Evolutionary conservation across 2,113 vertebrate species (phyloP), one percentile per base, ranked within the genome.

Genomic region (Ancistrus triradiatus): DNA sequence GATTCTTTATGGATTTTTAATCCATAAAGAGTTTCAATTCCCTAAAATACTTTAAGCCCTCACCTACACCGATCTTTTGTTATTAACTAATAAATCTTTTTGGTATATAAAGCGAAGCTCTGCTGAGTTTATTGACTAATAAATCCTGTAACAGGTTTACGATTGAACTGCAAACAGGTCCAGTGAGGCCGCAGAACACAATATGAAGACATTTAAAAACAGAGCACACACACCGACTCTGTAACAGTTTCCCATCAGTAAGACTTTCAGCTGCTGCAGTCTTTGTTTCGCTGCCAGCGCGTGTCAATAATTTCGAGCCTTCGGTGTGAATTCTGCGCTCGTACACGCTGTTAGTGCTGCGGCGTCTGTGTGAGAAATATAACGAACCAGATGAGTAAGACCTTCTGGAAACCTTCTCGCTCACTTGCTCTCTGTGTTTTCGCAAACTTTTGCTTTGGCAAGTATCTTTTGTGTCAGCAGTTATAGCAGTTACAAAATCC

Each of bases 221-320:
- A n/a, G 38, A 42, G 14, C 38, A n/a, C 6, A 6, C 2, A 6
- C 11, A 42, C 14, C 1, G 38, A n/a, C 3, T 3, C 38, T 31
- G 27, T n/a, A n/a, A 15, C 13, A 3, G 14, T 22, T 15, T 21
- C 15, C 40, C 53, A 40, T 18, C 5, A n/a, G 17, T 24, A 11
- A 38, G 19, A 15, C 22, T 2, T 24, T 9, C 37, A n/a, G n/a
- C n/a, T 57, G 35, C 13, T 14, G 14, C 5, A 21, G 52, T 0
- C 8, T 58, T 15, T 43, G 2, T 6, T n/a, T 22, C 6, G 1
- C 17, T 38, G 7, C 4, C 11, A 56, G 33, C 5, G 7, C 3
- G 21, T n/a, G 22, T 38, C n/a, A 18, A 52, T 63, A 38, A 57
- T 38, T 57, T 40, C 38, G 33, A 55, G 52, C 31, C 33, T 55